Percentiles rank a stretch among this genome's conserved stretches.
phyloP scores from a whole-genome alignment of 2,797 vertebrate species.

The Parauchenoglanis ngamensis region DNA sequence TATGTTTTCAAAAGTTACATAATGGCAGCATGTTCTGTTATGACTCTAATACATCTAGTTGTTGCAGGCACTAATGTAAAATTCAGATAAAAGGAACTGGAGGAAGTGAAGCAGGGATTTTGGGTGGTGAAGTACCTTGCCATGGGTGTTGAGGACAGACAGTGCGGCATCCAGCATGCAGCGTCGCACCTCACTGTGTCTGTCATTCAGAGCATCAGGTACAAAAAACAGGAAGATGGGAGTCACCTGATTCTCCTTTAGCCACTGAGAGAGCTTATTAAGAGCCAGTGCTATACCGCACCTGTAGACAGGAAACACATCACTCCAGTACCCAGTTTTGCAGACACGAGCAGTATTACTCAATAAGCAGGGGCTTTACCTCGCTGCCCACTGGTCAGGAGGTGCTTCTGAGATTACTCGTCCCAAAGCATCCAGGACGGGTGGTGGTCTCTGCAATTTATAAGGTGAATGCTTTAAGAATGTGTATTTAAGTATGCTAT shows the following conservation, averaged over 20 bases:
- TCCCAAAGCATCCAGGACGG: constrained; percentile 92
- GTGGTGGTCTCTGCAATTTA: constrained; percentile 85
- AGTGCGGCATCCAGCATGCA: constrained; percentile 96
- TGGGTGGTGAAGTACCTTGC: constrained; percentile 80
- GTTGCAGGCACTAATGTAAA: neutral
- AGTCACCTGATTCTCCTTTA: constrained; percentile 90
- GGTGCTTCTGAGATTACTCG: constrained; percentile 95
- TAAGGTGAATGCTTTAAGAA: constrained; percentile 6
- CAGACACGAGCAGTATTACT: neutral
- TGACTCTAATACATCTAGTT: neutral
- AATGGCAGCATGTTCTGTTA: neutral
- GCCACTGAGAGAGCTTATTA: constrained; percentile 90
- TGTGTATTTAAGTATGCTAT: neutral
- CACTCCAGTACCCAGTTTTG: neutral
- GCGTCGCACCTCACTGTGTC: constrained; percentile 90
- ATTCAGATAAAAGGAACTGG: neutral
- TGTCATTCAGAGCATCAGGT: constrained; percentile 93
- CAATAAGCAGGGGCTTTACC: constrained; percentile 70
- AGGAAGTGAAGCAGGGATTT: too few relatives aligned
- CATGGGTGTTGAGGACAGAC: constrained; percentile 91
- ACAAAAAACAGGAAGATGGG: constrained; percentile 98
- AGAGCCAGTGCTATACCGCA: constrained; percentile 94
- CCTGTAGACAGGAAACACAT: constrained; percentile 67
- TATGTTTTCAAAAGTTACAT: neutral
- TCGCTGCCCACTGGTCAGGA: constrained; percentile 98